A percentile compares a stretch with the other conserved stretches of the same genome.
Conservation (phyloP, 2,113 vertebrate genomes). For the Circaetus gallicus region DNA sequence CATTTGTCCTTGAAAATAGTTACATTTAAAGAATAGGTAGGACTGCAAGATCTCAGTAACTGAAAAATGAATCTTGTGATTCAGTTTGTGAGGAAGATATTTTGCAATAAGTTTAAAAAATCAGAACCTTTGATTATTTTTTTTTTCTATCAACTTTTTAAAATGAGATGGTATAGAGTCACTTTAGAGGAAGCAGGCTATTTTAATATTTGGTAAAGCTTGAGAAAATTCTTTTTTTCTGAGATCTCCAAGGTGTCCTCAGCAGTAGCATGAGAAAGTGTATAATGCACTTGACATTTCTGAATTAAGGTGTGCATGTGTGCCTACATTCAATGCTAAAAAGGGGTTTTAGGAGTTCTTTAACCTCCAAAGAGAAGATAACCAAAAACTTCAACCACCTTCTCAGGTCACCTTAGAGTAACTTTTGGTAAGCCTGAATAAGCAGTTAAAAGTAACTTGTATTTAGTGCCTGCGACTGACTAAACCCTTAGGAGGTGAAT, state of each 20-base stretch:
- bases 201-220: neutral
- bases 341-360: neutral
- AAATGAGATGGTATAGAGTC: neutral
- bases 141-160: neutral
- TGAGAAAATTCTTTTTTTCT: neutral
- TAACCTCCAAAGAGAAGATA: neutral
- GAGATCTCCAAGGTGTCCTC: neutral
- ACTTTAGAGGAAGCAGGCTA: neutral
- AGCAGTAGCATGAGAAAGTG: neutral
- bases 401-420: neutral
- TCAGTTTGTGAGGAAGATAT: neutral
- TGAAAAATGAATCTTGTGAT: neutral
- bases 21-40: neutral
- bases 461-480: neutral
- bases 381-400: neutral
- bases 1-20: neutral
- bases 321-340: neutral
- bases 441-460: neutral
- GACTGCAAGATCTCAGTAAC: neutral
- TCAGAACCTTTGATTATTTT: neutral
- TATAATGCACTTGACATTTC: neutral
- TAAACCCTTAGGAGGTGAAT: accelerated
- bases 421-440: neutral
- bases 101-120: neutral
- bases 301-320: neutral